Evolutionary conservation across 2,888 invertebrate genomes (phyloP).

Genomic region (Deilephila porcellus): DNA sequence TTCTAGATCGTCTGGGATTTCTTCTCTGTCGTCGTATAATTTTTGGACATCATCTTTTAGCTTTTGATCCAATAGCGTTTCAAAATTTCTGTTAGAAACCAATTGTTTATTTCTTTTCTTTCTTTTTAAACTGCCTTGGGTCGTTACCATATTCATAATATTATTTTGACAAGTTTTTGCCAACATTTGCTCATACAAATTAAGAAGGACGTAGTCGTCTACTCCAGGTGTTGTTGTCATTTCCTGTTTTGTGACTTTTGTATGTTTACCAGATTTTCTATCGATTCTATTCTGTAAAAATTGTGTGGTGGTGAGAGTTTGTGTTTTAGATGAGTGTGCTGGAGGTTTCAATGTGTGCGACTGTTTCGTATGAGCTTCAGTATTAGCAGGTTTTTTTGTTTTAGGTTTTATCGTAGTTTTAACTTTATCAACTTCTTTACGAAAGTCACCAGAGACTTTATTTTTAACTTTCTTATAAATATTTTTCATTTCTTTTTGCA

Average conservation of each 20-base stretch:
- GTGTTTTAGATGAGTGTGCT: constrained; percentile 22
- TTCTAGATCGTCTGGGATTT: constrained; percentile 45
- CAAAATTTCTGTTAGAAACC: constrained; percentile 47
- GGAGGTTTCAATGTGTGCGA: background rate
- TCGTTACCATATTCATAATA: constrained; percentile 50
- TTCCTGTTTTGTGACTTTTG: constrained; percentile 26
- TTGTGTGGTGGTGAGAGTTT: constrained; percentile 20
- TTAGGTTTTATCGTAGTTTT: constrained; percentile 44
- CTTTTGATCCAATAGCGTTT: constrained; percentile 45
- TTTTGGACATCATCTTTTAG: constrained; percentile 43
- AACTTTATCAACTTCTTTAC: constrained; percentile 45
- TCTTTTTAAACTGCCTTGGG: constrained; percentile 36
- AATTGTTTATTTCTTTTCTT: constrained; percentile 37
- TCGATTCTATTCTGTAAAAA: constrained; percentile 24
- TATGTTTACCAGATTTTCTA: constrained; percentile 32
- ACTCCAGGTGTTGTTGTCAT: constrained; percentile 40
- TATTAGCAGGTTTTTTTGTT: constrained; percentile 6
- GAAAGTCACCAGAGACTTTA: constrained; percentile 51
- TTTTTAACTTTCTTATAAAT: constrained; percentile 56
- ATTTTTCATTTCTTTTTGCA: constrained; percentile 57
- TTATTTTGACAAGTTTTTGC: constrained; percentile 59
- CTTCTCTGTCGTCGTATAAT: constrained; percentile 45
- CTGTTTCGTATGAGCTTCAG: background rate
- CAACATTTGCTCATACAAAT: constrained; percentile 59
- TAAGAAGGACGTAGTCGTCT: constrained; percentile 61